Evolutionary conservation across 2,797 vertebrate species (phyloP).

Genomic region (Aselliscus stoliczkanus): DNA sequence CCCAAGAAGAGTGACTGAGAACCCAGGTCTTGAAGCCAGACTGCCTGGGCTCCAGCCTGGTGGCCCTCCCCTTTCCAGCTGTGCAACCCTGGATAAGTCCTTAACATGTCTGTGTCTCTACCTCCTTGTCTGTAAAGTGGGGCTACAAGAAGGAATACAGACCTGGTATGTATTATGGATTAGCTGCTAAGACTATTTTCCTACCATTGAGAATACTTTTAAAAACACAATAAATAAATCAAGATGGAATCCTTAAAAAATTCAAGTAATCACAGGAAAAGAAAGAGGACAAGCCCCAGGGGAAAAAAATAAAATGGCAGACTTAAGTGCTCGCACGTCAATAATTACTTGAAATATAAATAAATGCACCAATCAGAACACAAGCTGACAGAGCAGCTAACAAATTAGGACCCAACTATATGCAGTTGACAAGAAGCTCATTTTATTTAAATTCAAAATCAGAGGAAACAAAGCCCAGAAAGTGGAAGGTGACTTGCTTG

Average conservation of each 20-base stretch:
- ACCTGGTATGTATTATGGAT: neutral
- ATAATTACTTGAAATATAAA: neutral
- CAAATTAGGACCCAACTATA: neutral
- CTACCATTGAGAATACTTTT: neutral
- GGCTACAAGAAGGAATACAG: too few relatives aligned
- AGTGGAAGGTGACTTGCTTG: neutral
- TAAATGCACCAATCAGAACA: neutral
- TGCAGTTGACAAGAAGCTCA: neutral
- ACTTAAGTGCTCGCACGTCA: neutral
- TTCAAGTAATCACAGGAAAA: neutral
- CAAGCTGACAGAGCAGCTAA: neutral
- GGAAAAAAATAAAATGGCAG: neutral
- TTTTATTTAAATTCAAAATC: neutral
- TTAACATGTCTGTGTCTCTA: too few relatives aligned
- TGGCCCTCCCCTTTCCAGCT: too few relatives aligned
- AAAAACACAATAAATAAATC: neutral
- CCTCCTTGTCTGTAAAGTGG: too few relatives aligned
- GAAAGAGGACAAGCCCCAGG: neutral
- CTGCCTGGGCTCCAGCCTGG: too few relatives aligned
- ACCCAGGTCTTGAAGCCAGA: neutral
- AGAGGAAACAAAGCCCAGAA: neutral
- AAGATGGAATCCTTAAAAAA: neutral
- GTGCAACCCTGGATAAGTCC: too few relatives aligned
- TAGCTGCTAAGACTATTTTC: neutral
- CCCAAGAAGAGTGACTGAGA: neutral